phyloP scores from a whole-genome alignment of 2,888 invertebrate species.

The Eristalinus sepulchralis region DNA sequence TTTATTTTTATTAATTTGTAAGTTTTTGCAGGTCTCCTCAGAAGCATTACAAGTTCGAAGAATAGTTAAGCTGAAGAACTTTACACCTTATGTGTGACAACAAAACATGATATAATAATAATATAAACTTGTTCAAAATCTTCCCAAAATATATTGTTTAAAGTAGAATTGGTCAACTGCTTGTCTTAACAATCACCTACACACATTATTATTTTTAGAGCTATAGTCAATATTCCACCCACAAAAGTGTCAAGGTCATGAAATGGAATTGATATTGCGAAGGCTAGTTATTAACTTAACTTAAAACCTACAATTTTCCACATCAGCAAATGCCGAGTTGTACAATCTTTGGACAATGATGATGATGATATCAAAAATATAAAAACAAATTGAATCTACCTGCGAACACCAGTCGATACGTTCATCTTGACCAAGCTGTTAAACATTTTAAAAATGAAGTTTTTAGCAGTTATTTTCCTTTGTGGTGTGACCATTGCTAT shows the following conservation, averaged over 20 bases:
- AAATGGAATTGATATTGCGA: neutral
- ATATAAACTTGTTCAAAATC: no score
- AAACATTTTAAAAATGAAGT: neutral
- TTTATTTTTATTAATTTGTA: no score
- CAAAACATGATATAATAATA: no score
- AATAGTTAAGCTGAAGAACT: no score
- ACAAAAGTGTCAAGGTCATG: neutral
- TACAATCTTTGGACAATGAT: neutral
- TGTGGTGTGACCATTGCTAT: neutral
- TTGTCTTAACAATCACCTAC: neutral
- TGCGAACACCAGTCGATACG: neutral
- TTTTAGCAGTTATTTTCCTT: neutral
- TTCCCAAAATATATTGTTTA: no score
- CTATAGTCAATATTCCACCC: neutral
- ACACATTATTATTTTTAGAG: neutral
- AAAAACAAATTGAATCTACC: neutral
- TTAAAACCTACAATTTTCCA: conserved; percentile 18
- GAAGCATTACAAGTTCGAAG: no score
- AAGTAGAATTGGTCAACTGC: no score
- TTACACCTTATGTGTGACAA: no score
- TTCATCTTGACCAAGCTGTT: neutral
- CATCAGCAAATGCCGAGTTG: neutral
- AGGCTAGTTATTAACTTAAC: neutral
- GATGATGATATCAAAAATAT: neutral
- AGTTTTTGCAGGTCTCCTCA: no score